Percentiles rank a stretch among this genome's conserved stretches.
Evolutionary conservation across 2,797 vertebrate species (phyloP).

Genomic region (Urocyon cinereoargenteus): DNA sequence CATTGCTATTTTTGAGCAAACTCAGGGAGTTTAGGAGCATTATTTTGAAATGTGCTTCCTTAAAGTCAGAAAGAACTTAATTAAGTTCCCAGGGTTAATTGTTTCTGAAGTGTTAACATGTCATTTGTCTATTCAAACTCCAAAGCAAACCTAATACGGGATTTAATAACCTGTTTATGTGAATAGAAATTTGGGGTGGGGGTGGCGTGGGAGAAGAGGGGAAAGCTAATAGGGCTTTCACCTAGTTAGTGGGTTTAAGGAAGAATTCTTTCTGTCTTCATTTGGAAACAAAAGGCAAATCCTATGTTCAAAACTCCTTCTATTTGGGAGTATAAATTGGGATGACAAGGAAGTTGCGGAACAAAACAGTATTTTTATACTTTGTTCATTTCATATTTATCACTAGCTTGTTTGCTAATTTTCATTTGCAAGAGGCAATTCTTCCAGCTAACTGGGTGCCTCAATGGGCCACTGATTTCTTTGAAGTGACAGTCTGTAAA

Average conservation of each 20-base stretch:
- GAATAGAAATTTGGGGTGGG: conserved; percentile 84
- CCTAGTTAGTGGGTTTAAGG: conserved; percentile 82
- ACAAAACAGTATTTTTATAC: conserved; percentile 92
- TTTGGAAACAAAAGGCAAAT: conserved; percentile 88
- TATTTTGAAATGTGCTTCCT: conserved; percentile 84
- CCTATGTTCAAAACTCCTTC: conserved; percentile 86
- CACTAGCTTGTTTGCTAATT: conserved; percentile 99
- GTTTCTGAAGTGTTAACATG: conserved; percentile 85
- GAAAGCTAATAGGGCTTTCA: conserved; percentile 86
- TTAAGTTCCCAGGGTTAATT: conserved; percentile 81
- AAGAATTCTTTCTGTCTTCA: conserved; percentile 82
- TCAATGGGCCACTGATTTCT: conserved; percentile 99
- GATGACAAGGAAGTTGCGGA: conserved; percentile 90
- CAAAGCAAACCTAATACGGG: conserved; percentile 85
- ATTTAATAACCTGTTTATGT: conserved; percentile 83
- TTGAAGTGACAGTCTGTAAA: conserved; percentile 99
- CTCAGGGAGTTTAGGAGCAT: conserved; percentile 77
- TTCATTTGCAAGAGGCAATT: conserved; percentile 99
- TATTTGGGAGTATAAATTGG: conserved; percentile 88
- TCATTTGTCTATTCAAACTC: conserved; percentile 86
- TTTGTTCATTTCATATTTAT: conserved; percentile 97
- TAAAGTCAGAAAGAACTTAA: conserved; percentile 85
- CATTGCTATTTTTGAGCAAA: conserved; percentile 77
- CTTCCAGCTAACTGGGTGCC: conserved; percentile 95
- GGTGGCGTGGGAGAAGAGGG: conserved; percentile 79